These are phyloP conservation scores for Nysson spinosus DNA, from an alignment of 2,888 invertebrate genomes.

Conservation along the genomic window DNA sequence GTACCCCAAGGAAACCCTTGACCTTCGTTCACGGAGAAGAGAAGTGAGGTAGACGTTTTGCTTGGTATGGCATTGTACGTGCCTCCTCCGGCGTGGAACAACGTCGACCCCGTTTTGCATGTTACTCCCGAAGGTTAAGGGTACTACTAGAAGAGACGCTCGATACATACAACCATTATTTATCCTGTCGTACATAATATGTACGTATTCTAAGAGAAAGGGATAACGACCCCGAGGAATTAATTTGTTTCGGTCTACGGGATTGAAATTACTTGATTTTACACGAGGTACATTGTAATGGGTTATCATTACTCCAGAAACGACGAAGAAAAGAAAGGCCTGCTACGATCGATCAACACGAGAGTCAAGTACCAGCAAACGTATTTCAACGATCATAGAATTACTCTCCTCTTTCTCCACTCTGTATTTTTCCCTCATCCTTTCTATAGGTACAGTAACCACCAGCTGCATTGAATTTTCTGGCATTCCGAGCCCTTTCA, in stretches of 20 bases:
- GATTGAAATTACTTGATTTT: neutral
- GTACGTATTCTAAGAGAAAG: neutral
- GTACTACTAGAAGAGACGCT: constrained; percentile 3
- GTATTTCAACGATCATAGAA: neutral
- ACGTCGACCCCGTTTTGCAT: constrained; percentile 41
- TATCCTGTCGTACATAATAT: neutral
- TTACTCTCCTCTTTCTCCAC: constrained; percentile 3
- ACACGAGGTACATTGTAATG: neutral
- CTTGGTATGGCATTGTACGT: constrained; percentile 35
- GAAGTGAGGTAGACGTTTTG: constrained; percentile 22
- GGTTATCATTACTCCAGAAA: neutral
- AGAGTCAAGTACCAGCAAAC: constrained; percentile 6
- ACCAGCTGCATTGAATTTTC: constrained; percentile 48
- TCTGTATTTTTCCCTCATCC: constrained; percentile 12
- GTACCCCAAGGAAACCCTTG: constrained; percentile 42
- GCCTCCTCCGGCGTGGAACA: constrained; percentile 35
- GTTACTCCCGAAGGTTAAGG: constrained; percentile 33
- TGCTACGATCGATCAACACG: constrained; percentile 8
- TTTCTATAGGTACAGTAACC: neutral
- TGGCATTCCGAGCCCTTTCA: constrained; percentile 42
- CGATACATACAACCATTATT: constrained; percentile 12
- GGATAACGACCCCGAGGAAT: neutral
- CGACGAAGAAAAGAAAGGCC: neutral
- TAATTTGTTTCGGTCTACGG: neutral
- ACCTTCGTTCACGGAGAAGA: constrained; percentile 41